Evolutionary conservation across 2,888 invertebrate genomes (phyloP).

Genomic region (Pristionchus exspectatus): DNA sequence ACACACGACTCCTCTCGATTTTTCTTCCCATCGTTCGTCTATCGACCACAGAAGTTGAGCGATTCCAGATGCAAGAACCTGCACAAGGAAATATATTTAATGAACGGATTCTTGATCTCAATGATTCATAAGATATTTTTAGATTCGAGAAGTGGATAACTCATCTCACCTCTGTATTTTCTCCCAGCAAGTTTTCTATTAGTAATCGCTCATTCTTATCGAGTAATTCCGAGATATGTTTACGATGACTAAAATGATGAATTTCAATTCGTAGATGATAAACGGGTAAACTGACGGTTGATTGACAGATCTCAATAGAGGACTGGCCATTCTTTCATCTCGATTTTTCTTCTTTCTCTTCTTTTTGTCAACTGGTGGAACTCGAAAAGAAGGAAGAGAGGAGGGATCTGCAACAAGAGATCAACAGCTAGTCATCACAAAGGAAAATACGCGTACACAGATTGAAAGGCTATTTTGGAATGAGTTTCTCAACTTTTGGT

Average conservation of each 20-base stretch:
- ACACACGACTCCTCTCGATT: slow-evolving; percentile 39
- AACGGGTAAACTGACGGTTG: background rate
- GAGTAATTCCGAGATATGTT: slow-evolving; percentile 17
- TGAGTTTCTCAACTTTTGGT: background rate
- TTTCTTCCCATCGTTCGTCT: slow-evolving; percentile 8
- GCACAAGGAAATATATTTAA: background rate
- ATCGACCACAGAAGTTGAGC: slow-evolving; percentile 28
- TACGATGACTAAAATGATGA: background rate
- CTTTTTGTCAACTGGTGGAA: slow-evolving; percentile 43
- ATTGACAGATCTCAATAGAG: slow-evolving; percentile 18
- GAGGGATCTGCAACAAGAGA: slow-evolving; percentile 32
- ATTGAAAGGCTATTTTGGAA: background rate
- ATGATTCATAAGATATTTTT: background rate
- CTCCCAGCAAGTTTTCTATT: slow-evolving; percentile 14
- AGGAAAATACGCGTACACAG: background rate
- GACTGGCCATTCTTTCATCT: slow-evolving; percentile 42
- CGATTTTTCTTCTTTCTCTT: slow-evolving; percentile 37
- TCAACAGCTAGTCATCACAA: background rate
- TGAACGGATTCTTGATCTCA: background rate
- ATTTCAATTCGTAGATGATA: background rate
- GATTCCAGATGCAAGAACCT: slow-evolving; percentile 39
- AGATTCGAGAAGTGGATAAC: background rate
- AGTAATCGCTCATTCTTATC: background rate
- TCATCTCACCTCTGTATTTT: slow-evolving; percentile 15
- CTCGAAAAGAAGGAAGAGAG: slow-evolving; percentile 40